Evolutionary conservation across 1,140 invertebrate species (phyloP), one percentile per base, ranked within the genome.

Genomic region (Camponotus floridanus): DNA sequence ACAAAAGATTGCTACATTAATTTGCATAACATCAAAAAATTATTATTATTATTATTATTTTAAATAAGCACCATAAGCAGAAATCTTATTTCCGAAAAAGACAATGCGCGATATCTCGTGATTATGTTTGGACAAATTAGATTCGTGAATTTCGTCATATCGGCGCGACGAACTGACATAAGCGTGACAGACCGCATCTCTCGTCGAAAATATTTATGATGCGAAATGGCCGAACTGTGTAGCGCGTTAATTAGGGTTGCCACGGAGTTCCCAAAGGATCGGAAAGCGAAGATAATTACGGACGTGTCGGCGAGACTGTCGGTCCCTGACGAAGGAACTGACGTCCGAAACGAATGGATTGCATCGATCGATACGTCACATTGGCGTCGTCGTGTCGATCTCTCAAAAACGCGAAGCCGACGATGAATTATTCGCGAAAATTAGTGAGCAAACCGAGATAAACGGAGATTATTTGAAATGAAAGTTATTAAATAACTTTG

Each of bases 241-340:
- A 89, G 73, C 36, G 76, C 78, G 85, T 87, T 90, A 90, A 90
- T 90, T 90, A 90, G 88, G 85, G 55, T 74, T 83, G 88, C 79
- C 88, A 85, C 73, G 62, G 61, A 89, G 31, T 68, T 89, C 88
- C 79, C 85, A 84, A 90, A 85, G 88, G 88, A 87, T 71, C 55
- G 51, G 85, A 78, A 89, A 87, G 73, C 79, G 85, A 74, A 86
- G 85, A 90, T 90, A 90, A 90, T 90, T 89, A 90, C 88, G 61
- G 74, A 90, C 85, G 88, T 89, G 88, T 90, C 88, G 85, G 89
- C 88, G 88, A 89, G 80, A 90, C 78, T 84, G 88, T 89, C 88
- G 88, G 73, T 84, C 78, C 65, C 88, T 84, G 88, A 89, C 88
- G 88, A 90, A 90, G 88, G 85, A 90, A 86, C 64, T 90, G 88